Percentiles rank a stretch among this genome's conserved stretches.
Evolutionary conservation across 2,888 invertebrate genomes (phyloP).

Genomic region (Synanthedon andrenaeformis): DNA sequence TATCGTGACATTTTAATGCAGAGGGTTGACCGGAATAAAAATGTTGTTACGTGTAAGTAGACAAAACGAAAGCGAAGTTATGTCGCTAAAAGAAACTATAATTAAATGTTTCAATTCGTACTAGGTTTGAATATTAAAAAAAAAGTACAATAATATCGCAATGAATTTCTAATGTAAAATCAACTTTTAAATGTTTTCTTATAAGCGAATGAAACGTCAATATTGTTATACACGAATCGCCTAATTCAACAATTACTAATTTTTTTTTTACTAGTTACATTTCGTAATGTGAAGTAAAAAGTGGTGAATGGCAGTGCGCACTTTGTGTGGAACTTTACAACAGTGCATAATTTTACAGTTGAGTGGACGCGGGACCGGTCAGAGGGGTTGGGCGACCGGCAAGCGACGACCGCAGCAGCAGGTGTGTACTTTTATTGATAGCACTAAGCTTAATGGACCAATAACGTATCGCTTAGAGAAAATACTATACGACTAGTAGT

Average conservation of each 20-base stretch:
- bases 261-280: not conserved
- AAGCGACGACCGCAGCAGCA: constrained; percentile 20
- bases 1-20: not conserved
- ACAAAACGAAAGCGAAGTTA: no score
- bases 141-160: no score
- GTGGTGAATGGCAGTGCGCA: constrained; percentile 20
- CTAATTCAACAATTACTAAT: no score
- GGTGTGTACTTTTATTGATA: constrained; percentile 28
- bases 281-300: constrained; percentile 3
- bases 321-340: constrained; percentile 12
- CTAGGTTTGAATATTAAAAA: not conserved
- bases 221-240: no score
- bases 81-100: no score
- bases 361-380: constrained; percentile 50
- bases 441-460: not conserved
- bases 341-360: constrained; percentile 62
- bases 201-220: no score
- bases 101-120: no score
- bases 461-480: not conserved
- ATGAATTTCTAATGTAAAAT: no score
- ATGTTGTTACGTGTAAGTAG: no score
- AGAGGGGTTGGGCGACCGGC: constrained; percentile 37
- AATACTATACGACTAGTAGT: no score
- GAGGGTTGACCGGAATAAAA: constrained; percentile 2
- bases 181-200: no score